Base-by-base conservation (phyloP, 2,113 vertebrate species). In the Gobio gobio region DNA sequence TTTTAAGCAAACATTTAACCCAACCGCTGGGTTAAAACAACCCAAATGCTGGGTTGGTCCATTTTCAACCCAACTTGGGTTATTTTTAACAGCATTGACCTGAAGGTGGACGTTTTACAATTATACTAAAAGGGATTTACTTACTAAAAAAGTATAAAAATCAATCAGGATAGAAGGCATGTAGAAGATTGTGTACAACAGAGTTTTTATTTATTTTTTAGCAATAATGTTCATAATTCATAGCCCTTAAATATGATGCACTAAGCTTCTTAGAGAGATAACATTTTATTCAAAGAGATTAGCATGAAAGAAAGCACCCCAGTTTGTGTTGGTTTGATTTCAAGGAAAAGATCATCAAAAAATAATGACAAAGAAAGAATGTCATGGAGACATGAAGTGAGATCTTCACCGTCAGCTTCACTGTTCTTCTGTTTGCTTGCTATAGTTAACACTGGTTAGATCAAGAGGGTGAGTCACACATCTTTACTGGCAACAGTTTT, bases 401-500 rank as follows among this genome's bases (percentile, higher is more conserved):
- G 40, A 45, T 47, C 12, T 74, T 8, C n/a, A n/a, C 33, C 4
- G 36, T 6, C 68, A 20, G 14, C 22, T 12, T 29, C 29, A 29
- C 40, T 14, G 68, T 45, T 61, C n/a, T 12, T 61, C 59, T 61
- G 59, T 61, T 24, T 61, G n/a, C n/a, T 24, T 61, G n/a, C 10
- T 61, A 16, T 1, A 56, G 54, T 56, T 29, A 64, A 7, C 63
- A 64, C 74, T 22, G 49, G 74, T 77, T 63, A 45, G 40, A 45
- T 14, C 20, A n/a, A 47, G 43, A 2, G n/a, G 14, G 10, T 63
- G 77, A 79, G 56, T 79, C 77, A 79, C 36, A 14, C 77, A 45
- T 79, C 5, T 59, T 61, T 63, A 63, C 40, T 43, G 58, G 77
- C n/a, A 79, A 24, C 13, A 14, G 13, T 64, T 80, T 10, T 80